These are phyloP conservation scores for Bruchidius siliquastri DNA, from an alignment of 2,888 invertebrate genomes.

Conservation along the genomic window DNA sequence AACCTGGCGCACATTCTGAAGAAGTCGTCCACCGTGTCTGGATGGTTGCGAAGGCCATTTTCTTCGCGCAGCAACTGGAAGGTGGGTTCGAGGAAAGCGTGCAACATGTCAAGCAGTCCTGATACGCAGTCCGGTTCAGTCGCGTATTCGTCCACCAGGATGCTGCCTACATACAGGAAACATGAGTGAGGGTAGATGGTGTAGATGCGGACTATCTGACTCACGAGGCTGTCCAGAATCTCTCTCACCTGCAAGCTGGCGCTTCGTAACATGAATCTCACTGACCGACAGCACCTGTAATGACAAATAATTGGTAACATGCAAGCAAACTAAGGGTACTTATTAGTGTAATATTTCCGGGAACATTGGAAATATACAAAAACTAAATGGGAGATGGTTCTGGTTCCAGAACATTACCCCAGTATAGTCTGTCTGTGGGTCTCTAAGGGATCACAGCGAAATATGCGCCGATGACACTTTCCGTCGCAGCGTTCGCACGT, in stretches of 20 bases:
- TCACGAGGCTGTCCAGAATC: conserved; percentile 75
- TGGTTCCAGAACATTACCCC: no score
- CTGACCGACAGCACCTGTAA: conserved; percentile 68
- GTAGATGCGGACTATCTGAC: conserved; percentile 80
- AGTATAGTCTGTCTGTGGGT: no score
- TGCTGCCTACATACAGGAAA: conserved; percentile 84
- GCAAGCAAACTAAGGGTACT: no score
- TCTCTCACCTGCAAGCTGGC: conserved; percentile 67
- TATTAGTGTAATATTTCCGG: no score
- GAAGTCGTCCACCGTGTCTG: conserved; percentile 97
- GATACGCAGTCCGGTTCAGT: conserved; percentile 64
- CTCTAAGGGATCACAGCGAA: no score
- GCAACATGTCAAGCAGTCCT: conserved; percentile 79
- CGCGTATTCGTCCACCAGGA: conserved; percentile 88
- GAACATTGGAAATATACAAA: no score
- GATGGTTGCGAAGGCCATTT: conserved; percentile 82
- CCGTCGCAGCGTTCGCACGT: no score
- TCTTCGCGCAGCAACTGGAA: conserved; percentile 73
- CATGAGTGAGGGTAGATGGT: conserved; percentile 78
- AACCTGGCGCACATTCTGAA: conserved; percentile 51
- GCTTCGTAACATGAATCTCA: conserved; percentile 86
- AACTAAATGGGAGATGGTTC: no score
- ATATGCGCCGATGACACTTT: no score
- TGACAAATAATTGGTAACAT: background rate
- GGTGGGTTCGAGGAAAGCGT: conserved; percentile 78